Base-by-base conservation (phyloP, 2,797 vertebrate species). In the Cryptoprocta ferox region DNA sequence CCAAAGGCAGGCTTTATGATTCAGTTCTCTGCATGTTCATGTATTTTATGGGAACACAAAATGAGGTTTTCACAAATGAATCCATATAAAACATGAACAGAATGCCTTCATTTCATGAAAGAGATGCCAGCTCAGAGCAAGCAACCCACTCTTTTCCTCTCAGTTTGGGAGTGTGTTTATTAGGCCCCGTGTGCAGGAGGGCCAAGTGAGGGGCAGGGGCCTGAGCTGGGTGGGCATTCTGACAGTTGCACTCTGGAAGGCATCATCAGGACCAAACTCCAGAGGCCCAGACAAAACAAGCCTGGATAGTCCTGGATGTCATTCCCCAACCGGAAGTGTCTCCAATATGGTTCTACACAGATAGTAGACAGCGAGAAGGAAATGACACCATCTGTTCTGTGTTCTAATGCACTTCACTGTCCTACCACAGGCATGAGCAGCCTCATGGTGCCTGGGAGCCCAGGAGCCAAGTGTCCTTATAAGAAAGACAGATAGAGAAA, bases 211-310 rank as follows among this genome's bases (percentile, higher is more conserved):
- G 96, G 96, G 92, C 97, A 97, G 93, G 93, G 96, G 94, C 94
- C 98, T 96, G 96, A 97, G 98, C 97, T 97, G 96, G 97, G 96
- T 94, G 93, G 85, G 95, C 97, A 95, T 85, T 30, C n/a, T 59
- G 89, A 0, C 76, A 85, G 83, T 96, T 82, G 98, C 98, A 97
- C 98, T 98, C 98, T 94, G 94, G 98, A 98, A 98, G 93, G 98
- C 97, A 98, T 98, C 98, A 98, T 94, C 97, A 94, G 96, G 95
- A 97, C 97, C 96, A 98, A 89, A 97, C 95, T 98, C 98, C 97
- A 88, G 94, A 95, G 97, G 95, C 92, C 97, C 98, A 99, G 98
- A 98, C 98, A 98, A 98, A 99, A 99, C 98, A 98, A 98, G 95
- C 92, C 97, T 86, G 94, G 89, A 97, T 98, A 97, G 94, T 95